A percentile compares a stretch with the other conserved stretches of the same genome.
phyloP scores from a whole-genome alignment of 2,113 vertebrate genomes.

The Tiliqua scincoides region DNA sequence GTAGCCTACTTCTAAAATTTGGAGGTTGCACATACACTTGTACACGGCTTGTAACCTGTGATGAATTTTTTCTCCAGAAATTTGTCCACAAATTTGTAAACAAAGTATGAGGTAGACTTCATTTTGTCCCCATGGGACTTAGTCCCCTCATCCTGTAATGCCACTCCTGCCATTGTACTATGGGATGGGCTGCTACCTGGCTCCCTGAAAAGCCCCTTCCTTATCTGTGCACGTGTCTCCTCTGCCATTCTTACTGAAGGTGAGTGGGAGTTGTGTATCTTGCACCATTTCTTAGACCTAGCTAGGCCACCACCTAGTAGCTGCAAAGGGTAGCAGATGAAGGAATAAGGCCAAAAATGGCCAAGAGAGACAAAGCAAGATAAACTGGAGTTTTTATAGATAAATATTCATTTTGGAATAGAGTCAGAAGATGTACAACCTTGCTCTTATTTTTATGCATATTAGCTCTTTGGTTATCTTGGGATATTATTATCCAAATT shows the following conservation, averaged over 20 bases:
- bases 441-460: constrained; percentile 22
- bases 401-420: not conserved
- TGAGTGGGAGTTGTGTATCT: not conserved
- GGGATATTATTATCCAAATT: constrained; percentile 24
- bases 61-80: too few relatives aligned
- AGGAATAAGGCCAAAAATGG: not conserved
- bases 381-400: not conserved
- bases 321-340: not conserved
- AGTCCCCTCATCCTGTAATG: not conserved
- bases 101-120: not conserved
- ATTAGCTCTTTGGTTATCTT: constrained; percentile 16
- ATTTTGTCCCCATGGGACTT: not conserved
- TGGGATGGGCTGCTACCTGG: not conserved
- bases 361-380: not conserved
- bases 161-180: not conserved
- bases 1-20: too few relatives aligned
- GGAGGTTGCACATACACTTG: too few relatives aligned
- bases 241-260: not conserved
- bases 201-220: not conserved
- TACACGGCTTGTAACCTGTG: too few relatives aligned
- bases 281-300: not conserved
- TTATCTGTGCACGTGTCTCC: not conserved
- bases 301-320: too few relatives aligned
- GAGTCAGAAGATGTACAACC: not conserved
- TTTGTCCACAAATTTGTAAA: too few relatives aligned